These are phyloP conservation scores for Diprion similis DNA, from an alignment of 1,140 invertebrate genomes.

Conservation along the genomic window DNA sequence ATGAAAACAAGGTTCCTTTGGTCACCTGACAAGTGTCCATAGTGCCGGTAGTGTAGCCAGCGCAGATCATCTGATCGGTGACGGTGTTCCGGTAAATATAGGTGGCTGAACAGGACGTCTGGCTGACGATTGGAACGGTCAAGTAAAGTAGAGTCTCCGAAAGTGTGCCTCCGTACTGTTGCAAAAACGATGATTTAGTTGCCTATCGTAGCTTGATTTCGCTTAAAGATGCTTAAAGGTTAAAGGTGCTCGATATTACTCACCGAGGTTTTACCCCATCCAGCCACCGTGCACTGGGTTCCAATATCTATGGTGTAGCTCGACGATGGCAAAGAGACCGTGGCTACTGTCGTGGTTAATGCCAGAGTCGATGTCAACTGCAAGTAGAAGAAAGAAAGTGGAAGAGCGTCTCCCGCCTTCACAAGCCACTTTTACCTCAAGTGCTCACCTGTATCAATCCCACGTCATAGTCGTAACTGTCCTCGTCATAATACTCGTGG, in stretches of 20 bases:
- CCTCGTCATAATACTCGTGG: constrained; percentile 49
- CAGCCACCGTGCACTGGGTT: constrained; percentile 58
- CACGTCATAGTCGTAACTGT: constrained; percentile 60
- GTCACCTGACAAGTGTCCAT: constrained; percentile 46
- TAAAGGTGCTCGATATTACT: constrained; percentile 33
- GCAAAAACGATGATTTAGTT: constrained; percentile 4
- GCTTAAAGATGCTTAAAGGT: too few species aligned
- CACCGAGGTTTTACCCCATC: constrained; percentile 65
- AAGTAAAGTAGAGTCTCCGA: constrained; percentile 20
- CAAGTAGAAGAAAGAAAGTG: constrained; percentile 12
- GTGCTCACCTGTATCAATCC: constrained; percentile 53
- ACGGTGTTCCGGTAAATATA: constrained; percentile 17
- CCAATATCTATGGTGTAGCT: constrained; percentile 13
- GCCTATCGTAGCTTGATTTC: constrained; percentile 26
- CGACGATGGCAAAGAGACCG: constrained; percentile 32
- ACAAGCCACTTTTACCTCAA: background rate
- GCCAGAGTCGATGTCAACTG: constrained; percentile 34
- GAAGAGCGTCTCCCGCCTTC: background rate
- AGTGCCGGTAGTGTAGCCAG: constrained; percentile 36
- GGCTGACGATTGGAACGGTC: constrained; percentile 22
- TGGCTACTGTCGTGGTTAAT: constrained; percentile 28
- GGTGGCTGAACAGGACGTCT: constrained; percentile 15
- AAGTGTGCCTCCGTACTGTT: constrained; percentile 9
- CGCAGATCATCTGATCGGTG: constrained; percentile 52
- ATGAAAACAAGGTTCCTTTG: too few species aligned